Percentiles rank a stretch among this genome's conserved stretches.
These are phyloP conservation scores for Ochropacha duplaris DNA, from an alignment of 2,888 invertebrate species.

Conservation along the genomic window DNA sequence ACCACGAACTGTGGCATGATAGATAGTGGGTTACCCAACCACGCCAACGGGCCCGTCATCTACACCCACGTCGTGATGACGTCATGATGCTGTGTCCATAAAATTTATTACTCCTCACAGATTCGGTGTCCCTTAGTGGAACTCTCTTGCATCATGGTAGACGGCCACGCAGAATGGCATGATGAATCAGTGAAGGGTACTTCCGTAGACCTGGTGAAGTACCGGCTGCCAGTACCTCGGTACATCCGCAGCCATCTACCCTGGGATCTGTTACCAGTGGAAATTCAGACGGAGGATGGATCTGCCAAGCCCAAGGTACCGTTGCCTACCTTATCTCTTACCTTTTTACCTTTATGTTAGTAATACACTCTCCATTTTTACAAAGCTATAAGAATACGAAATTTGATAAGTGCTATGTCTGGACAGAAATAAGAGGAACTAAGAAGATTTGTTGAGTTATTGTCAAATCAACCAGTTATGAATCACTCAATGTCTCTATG, in stretches of 20 bases:
- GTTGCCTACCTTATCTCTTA: not conserved
- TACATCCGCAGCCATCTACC: conserved; percentile 90
- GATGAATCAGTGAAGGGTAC: conserved; percentile 85
- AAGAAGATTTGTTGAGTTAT: too few relatives aligned
- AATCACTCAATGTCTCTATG: not conserved
- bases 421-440: too few relatives aligned
- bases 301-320: conserved; percentile 87
- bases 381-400: too few relatives aligned
- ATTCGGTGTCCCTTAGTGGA: conserved; percentile 90
- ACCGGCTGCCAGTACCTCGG: conserved; percentile 85
- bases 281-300: conserved; percentile 85
- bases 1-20: too few relatives aligned
- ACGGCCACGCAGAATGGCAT: conserved; percentile 83
- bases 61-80: too few relatives aligned
- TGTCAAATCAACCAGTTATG: not conserved
- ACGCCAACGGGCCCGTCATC: too few relatives aligned
- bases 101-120: conserved; percentile 45
- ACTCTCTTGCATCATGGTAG: conserved; percentile 84
- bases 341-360: too few relatives aligned
- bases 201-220: conserved; percentile 87
- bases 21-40: too few relatives aligned
- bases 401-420: too few relatives aligned
- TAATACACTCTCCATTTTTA: too few relatives aligned
- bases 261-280: conserved; percentile 86
- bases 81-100: too few relatives aligned